Base-by-base conservation (phyloP, 2,888 invertebrate species). In the Brenthis daphne region DNA sequence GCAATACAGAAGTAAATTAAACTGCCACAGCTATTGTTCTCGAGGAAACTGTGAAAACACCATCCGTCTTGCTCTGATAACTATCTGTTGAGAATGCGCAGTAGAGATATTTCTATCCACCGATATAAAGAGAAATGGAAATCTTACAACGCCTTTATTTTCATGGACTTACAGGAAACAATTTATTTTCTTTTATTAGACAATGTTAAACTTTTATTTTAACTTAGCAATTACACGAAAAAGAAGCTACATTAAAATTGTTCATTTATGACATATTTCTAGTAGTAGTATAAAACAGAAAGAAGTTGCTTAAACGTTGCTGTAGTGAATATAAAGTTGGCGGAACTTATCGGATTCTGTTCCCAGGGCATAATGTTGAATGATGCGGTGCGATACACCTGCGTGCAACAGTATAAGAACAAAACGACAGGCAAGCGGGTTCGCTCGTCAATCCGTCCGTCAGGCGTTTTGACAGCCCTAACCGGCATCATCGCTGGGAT, bases 391-490 rank as follows among this genome's bases (percentile, higher is more conserved):
- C 85, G 80, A 84, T 84, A 82, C 88, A 89, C 86, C 86, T 87
- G 87, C 79, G 75, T 78, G 79, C 68, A 77, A 76, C 76, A 78
- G 80, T 89, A 91, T 84, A 86, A 84, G 82, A 84, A 87, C 82
- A 89, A 90, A 89, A 88, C 83, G 79, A 79, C 77, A 75, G 73
- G 70, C 71, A 76, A 81, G 76, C 84, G 82, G 83, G 81, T 81
- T 84, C 85, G 89, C 88, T 90, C 90, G 92, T 92, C 92, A 92
- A 90, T 92, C 90, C 85, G 82, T 77, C 85, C 87, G 90, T 92
- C 92, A 91, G 81, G 84, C 83, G 80, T 86, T 91, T 87, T 92
- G 92, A 92, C 92, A 92, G 92, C 86, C 84, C 82, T 86, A 88
- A 90, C 90, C 90, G 91, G 87, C 90, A 89, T 91, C 91, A 90